Percentiles rank a stretch among this genome's conserved stretches.
phyloP scores from a whole-genome alignment of 2,113 vertebrate genomes.

The Tichodroma muraria region DNA sequence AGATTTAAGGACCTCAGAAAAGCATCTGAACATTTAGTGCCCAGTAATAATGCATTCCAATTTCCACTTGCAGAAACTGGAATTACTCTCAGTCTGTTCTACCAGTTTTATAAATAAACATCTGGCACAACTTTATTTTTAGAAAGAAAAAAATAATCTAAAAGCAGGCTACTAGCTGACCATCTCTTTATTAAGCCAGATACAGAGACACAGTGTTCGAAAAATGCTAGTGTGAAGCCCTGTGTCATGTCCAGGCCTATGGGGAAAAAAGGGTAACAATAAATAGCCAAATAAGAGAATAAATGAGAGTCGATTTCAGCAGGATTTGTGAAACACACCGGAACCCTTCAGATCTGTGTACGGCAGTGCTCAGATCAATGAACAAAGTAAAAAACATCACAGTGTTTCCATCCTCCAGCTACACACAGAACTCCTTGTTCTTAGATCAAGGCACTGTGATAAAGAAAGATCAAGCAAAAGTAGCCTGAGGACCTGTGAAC shows the following conservation, averaged over 20 bases:
- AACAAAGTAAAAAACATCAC: not conserved
- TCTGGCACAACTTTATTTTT: conserved; percentile 62
- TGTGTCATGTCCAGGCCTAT: not conserved
- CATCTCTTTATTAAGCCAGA: conserved; percentile 27
- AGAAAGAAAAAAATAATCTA: conserved; percentile 39
- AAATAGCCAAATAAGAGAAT: conserved; percentile 19
- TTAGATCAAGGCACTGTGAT: not conserved
- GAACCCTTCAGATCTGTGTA: not conserved
- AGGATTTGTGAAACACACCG: not conserved
- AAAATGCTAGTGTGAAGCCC: not conserved
- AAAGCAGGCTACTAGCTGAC: conserved; percentile 38
- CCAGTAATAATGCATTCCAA: conserved; percentile 71
- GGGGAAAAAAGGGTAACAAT: not conserved
- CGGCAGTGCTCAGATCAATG: conserved; percentile 9
- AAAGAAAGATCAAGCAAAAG: not conserved
- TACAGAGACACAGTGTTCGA: conserved; percentile 2
- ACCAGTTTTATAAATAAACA: conserved; percentile 64
- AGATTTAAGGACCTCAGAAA: conserved; percentile 72
- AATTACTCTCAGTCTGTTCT: conserved; percentile 67
- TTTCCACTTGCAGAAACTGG: conserved; percentile 67
- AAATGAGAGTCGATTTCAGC: not conserved
- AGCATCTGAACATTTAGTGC: conserved; percentile 64
- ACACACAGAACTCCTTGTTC: not conserved
- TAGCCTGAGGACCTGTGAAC: conserved; percentile 11
- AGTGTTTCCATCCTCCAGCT: not conserved